These are phyloP conservation scores for Ptychadena robeensis DNA, from an alignment of 2,797 vertebrate genomes.

Conservation along the genomic window DNA sequence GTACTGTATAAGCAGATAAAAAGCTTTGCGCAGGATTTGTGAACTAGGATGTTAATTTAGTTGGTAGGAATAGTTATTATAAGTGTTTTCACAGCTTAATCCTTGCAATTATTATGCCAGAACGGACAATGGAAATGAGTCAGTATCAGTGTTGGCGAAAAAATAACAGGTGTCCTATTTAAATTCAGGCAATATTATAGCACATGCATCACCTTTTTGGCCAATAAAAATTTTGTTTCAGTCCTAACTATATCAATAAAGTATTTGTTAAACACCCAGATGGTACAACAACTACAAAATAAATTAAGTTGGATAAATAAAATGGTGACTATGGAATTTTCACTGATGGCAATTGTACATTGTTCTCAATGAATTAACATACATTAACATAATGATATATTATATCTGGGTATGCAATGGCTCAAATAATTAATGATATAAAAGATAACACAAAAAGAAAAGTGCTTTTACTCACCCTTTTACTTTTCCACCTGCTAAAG, in stretches of 20 bases:
- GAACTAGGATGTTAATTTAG: too few species aligned
- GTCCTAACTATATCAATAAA: neutral
- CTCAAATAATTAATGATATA: neutral
- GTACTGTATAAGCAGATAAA: too few species aligned
- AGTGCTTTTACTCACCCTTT: conserved; percentile 3
- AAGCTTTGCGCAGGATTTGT: too few species aligned
- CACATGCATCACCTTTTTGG: neutral
- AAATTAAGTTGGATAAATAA: neutral
- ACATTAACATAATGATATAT: neutral
- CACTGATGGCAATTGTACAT: too few species aligned
- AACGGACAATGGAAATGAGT: too few species aligned
- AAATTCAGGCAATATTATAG: too few species aligned
- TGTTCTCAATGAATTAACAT: neutral
- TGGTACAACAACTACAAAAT: too few species aligned
- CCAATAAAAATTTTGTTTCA: neutral
- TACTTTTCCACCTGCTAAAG: neutral
- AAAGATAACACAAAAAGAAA: neutral
- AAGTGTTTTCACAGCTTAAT: neutral
- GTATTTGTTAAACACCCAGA: neutral
- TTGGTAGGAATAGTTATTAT: too few species aligned
- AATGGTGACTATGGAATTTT: neutral
- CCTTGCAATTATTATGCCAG: neutral
- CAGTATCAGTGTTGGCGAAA: too few species aligned
- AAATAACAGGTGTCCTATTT: too few species aligned
- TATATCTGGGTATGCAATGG: neutral